Evolutionary conservation across 2,888 invertebrate genomes (phyloP).

Genomic region (Cryptophagus acutangulus): DNA sequence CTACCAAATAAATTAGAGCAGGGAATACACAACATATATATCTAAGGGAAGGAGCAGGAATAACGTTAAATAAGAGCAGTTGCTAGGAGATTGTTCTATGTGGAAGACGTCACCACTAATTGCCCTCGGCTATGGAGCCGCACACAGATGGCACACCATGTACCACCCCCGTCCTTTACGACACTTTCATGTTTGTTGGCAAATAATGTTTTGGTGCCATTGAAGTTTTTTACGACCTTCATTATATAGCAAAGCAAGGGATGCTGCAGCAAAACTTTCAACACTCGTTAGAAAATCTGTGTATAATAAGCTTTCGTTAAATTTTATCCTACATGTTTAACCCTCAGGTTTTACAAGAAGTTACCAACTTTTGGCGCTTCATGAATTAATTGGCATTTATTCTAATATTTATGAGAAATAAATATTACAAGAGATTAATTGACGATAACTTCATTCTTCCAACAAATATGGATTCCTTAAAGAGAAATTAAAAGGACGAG

Average conservation of each 20-base stretch:
- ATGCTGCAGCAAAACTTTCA: no score
- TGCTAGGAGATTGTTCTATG: slow-evolving; percentile 23
- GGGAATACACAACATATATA: slow-evolving; percentile 31
- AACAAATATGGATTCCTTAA: no score
- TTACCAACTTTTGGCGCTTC: no score
- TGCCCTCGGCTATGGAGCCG: slow-evolving; percentile 18
- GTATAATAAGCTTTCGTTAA: slow-evolving; percentile 14
- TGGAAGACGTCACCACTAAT: slow-evolving; percentile 27
- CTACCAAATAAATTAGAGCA: slow-evolving; percentile 40
- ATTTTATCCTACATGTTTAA: slow-evolving; percentile 9
- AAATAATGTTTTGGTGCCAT: slow-evolving; percentile 24
- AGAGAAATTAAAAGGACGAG: slow-evolving; percentile 1
- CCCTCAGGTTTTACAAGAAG: no score
- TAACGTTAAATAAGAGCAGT: slow-evolving; percentile 11
- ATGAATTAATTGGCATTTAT: no score
- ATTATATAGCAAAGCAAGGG: slow-evolving; percentile 30
- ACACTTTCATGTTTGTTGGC: slow-evolving; percentile 32
- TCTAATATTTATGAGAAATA: no score
- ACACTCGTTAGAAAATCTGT: slow-evolving; percentile 21
- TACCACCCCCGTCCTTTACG: slow-evolving; percentile 25
- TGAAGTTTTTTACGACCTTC: slow-evolving; percentile 27
- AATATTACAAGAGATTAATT: no score
- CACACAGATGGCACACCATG: slow-evolving; percentile 22
- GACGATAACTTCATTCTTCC: no score
- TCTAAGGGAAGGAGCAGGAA: no score